phyloP scores from a whole-genome alignment of 2,797 vertebrate species.

The Sebastes taczanowskii region DNA sequence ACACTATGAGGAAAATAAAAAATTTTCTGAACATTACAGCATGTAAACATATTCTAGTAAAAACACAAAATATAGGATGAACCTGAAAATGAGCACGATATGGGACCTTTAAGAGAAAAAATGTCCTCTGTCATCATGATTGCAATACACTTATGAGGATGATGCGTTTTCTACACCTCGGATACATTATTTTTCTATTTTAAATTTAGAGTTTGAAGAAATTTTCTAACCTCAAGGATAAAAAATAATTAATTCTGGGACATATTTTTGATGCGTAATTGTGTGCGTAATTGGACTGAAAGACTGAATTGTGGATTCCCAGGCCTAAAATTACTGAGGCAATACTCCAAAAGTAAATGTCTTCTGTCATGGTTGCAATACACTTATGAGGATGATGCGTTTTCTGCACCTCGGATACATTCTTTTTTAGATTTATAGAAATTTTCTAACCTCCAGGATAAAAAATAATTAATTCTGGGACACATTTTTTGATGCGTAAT shows the following conservation, averaged over 20 bases:
- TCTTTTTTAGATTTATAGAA: background rate
- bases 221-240: constrained; percentile 6
- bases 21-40: too few relatives aligned
- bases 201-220: background rate
- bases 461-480: background rate
- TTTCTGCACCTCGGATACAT: too few relatives aligned
- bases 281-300: background rate
- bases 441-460: constrained; percentile 7
- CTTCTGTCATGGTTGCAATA: background rate
- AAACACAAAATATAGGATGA: too few relatives aligned
- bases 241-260: background rate
- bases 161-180: background rate
- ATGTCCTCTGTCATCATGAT: constrained; percentile 23
- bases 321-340: constrained; percentile 9
- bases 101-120: background rate
- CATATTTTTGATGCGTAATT: background rate
- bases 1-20: too few relatives aligned
- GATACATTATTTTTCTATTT: background rate
- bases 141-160: constrained; percentile 40
- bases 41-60: too few relatives aligned
- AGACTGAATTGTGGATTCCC: constrained; percentile 29
- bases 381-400: too few relatives aligned
- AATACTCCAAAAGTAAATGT: constrained; percentile 34
- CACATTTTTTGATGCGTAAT: background rate
- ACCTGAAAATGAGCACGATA: too few relatives aligned